Base-by-base conservation (phyloP, 2,797 vertebrate species). In the Pitangus sulphuratus region DNA sequence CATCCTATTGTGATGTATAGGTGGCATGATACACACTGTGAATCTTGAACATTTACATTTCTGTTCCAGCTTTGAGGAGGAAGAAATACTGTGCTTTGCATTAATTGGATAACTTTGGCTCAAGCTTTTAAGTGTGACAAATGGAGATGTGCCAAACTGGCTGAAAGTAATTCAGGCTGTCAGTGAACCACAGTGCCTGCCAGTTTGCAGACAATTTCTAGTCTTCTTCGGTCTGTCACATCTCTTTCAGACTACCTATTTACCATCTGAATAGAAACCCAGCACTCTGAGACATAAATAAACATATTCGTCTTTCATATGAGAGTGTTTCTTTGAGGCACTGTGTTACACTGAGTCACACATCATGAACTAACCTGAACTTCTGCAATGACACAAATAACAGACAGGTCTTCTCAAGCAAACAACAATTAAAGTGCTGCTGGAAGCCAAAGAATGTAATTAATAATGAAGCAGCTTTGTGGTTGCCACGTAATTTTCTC, bases 61-160 rank as follows among this genome's bases (percentile, higher is more conserved):
- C 84, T 90, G 19, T 90, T 95, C 66, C 33, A 76, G 68, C 54
- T 95, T 91, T 6, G 56, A 96, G 87, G 77, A 94, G 50, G 31
- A 48, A 84, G 83, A 95, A 94, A 81, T 79, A 44, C 39, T 70
- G 24, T 84, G 39, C 56, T 95, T 78, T 57, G 15, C 95, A 97
- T 97, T 98, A 97, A 97, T 95, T 93, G 90, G 93, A 75, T 94
- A 95, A 84, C 80, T 91, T 97, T 97, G 97, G 95, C 96, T 97
- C 35, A 33, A 84, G 87, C 71, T 70, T 90, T 69, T 94, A 97
- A 97, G 85, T 94, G 93, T 97, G 95, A 97, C 96, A 98, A 96
- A 97, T 90, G 95, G 96, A 97, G 96, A 97, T 92, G 92, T 97
- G 96, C 96, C 97, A 97, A 97, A 94, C 89, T 92, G 91, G 95